Conservation (phyloP, 2,113 vertebrate genomes). For the Amphilophus citrinellus region DNA sequence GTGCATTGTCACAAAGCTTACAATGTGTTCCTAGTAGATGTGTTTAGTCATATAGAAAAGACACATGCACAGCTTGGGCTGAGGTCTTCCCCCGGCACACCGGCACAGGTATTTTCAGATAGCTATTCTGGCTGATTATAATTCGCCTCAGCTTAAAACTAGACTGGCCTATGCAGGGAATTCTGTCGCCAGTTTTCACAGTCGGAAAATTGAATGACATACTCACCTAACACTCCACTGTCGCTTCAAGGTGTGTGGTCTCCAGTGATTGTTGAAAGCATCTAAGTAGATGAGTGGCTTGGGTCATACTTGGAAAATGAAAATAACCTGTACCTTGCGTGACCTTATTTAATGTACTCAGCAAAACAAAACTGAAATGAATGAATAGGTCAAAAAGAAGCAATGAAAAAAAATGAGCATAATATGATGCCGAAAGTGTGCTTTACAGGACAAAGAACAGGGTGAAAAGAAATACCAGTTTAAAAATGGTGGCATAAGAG, state of each 20-base stretch:
- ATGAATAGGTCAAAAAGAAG: constrained; percentile 73
- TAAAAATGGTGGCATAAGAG: constrained; percentile 99
- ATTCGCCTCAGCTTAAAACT: not conserved
- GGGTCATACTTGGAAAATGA: constrained; percentile 85
- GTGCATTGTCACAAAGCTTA: not conserved
- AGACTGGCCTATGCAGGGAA: not conserved
- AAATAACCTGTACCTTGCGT: constrained; percentile 87
- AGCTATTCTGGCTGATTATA: not conserved
- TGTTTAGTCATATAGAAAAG: not conserved
- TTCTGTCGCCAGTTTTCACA: not conserved
- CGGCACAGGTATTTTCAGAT: not conserved
- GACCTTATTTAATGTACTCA: constrained; percentile 87
- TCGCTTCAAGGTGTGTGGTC: not conserved
- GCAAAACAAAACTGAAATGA: constrained; percentile 88
- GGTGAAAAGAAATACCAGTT: constrained; percentile 97
- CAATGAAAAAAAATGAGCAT: constrained; percentile 23
- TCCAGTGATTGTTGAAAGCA: constrained; percentile 70
- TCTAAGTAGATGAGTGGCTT: constrained; percentile 76
- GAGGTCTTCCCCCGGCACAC: not conserved
- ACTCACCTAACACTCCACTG: constrained; percentile 59
- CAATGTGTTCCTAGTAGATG: not conserved
- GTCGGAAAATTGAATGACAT: not conserved
- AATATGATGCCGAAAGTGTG: constrained; percentile 24
- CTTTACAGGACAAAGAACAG: constrained; percentile 98
- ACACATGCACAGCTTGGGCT: not conserved